Conservation (phyloP, 2,888 invertebrate species). For the Netelia virgata region DNA sequence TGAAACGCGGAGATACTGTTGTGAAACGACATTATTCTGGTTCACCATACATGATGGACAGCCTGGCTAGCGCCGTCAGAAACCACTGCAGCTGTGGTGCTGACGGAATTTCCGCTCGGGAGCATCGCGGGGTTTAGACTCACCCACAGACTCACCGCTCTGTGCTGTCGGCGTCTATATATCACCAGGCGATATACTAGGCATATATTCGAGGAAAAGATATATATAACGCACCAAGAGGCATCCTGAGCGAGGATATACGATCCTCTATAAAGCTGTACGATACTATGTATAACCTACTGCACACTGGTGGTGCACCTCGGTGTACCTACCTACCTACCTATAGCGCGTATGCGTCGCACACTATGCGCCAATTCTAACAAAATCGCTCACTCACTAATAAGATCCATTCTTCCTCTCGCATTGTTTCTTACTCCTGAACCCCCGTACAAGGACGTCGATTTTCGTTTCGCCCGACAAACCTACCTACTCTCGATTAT, state of each 20-base stretch:
- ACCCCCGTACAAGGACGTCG: no score
- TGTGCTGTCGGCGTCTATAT: slow-evolving; percentile 27
- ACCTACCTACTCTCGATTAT: no score
- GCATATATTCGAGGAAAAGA: slow-evolving; percentile 11
- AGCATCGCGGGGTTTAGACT: slow-evolving; percentile 60
- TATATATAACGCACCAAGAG: slow-evolving; percentile 28
- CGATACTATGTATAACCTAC: slow-evolving; percentile 46
- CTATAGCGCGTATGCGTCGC: no score
- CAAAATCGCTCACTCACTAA: no score
- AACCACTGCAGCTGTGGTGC: slow-evolving; percentile 67
- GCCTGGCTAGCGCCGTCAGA: slow-evolving; percentile 65
- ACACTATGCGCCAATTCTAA: no score
- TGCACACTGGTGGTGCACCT: slow-evolving; percentile 17
- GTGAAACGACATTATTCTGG: slow-evolving; percentile 67
- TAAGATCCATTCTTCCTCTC: no score
- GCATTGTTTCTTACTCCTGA: no score
- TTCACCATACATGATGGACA: slow-evolving; percentile 68
- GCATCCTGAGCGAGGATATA: slow-evolving; percentile 21
- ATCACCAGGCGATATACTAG: slow-evolving; percentile 16
- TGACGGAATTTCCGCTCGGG: slow-evolving; percentile 66
- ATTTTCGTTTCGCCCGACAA: no score
- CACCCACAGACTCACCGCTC: slow-evolving; percentile 48
- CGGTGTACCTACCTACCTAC: background rate
- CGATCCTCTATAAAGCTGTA: slow-evolving; percentile 23
- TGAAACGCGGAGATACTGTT: slow-evolving; percentile 59